A percentile compares a stretch with the other conserved stretches of the same genome.
Evolutionary conservation across 2,797 vertebrate genomes (phyloP).

Genomic region (Capromys pilorides): DNA sequence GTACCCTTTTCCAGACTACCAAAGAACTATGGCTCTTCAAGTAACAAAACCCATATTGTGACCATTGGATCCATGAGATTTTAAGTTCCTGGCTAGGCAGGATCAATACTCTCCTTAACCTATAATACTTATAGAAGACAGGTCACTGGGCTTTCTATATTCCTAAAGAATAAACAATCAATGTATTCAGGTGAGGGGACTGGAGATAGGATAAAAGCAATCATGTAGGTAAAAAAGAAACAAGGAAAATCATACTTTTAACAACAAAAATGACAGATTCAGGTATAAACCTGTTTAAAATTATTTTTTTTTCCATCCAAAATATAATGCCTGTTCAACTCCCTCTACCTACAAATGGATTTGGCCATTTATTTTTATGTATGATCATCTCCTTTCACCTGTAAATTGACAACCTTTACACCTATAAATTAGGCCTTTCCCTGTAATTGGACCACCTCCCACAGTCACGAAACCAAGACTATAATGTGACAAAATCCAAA

Average conservation of each 20-base stretch:
- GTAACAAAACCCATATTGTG: background rate
- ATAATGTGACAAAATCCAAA: background rate
- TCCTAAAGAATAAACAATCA: background rate
- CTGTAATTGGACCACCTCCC: background rate
- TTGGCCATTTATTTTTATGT: background rate
- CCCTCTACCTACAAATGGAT: background rate
- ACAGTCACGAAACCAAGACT: background rate
- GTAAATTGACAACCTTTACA: background rate
- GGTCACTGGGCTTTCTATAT: background rate
- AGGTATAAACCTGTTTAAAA: background rate
- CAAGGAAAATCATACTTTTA: background rate
- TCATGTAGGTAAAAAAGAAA: background rate
- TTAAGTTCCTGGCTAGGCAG: background rate
- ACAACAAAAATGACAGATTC: background rate
- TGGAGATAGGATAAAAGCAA: background rate
- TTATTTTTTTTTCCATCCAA: background rate
- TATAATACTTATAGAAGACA: background rate
- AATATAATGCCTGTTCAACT: background rate
- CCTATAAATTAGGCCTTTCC: background rate
- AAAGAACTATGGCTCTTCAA: background rate
- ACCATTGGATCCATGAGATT: background rate
- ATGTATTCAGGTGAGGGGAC: background rate
- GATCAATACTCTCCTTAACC: background rate
- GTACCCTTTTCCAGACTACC: no score
- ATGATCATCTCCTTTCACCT: background rate